Evolutionary conservation across 2,888 invertebrate genomes (phyloP).

Genomic region (Cosmia pyralina): DNA sequence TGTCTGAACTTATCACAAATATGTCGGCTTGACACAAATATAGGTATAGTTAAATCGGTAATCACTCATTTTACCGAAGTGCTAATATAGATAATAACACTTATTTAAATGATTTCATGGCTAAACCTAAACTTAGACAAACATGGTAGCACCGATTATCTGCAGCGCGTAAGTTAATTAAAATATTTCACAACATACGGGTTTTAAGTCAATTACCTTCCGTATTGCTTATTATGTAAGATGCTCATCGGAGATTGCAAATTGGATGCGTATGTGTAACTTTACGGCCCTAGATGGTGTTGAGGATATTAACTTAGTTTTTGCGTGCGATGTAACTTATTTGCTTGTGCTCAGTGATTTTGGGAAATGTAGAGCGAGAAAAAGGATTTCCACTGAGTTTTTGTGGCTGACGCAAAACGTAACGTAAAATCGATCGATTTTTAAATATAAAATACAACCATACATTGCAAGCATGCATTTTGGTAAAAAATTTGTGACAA

Average conservation of each 20-base stretch:
- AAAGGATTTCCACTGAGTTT: not conserved
- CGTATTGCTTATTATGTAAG: conserved; percentile 59
- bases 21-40: not conserved
- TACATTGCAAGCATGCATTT: too few species aligned
- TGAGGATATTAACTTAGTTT: conserved; percentile 31
- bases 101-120: conserved; percentile 39
- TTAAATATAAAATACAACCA: too few species aligned
- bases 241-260: conserved; percentile 57
- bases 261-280: conserved; percentile 59
- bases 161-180: conserved; percentile 53
- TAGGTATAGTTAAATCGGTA: not conserved
- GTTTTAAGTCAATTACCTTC: conserved; percentile 56
- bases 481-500: too few species aligned
- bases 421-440: too few species aligned
- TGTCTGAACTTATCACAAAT: not conserved
- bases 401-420: too few species aligned
- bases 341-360: not conserved
- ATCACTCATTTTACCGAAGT: conserved; percentile 6
- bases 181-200: conserved; percentile 56
- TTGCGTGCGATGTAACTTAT: conserved; percentile 10
- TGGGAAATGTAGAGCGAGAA: not conserved
- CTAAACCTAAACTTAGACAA: conserved; percentile 17
- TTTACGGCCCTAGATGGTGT: conserved; percentile 31
- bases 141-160: conserved; percentile 40
- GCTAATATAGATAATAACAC: not conserved